Evolutionary conservation across 2,797 vertebrate species (phyloP).

Genomic region (Acanthis flammea): DNA sequence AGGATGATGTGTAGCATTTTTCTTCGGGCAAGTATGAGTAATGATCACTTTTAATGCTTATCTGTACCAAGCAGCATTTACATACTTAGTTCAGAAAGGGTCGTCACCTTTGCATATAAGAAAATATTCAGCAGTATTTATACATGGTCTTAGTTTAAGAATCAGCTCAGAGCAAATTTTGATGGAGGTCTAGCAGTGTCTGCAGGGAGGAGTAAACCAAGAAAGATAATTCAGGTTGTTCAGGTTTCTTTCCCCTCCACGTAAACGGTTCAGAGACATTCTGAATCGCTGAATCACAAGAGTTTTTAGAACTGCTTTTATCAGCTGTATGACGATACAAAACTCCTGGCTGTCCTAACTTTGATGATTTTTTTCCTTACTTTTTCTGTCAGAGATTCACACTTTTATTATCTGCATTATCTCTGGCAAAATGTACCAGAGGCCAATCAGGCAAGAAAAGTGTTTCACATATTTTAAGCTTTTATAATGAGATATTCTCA

Average conservation of each 20-base stretch:
- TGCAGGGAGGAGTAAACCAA: background rate
- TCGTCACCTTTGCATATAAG: background rate
- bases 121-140: background rate
- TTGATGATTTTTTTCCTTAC: background rate
- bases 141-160: background rate
- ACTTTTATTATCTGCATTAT: background rate
- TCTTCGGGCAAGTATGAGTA: background rate
- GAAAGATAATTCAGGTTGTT: background rate
- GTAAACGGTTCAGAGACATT: background rate
- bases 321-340: background rate
- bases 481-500: background rate
- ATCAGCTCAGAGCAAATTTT: background rate
- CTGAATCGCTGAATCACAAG: background rate
- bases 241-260: background rate
- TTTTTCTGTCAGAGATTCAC: background rate
- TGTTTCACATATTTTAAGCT: background rate
- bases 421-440: background rate
- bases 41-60: background rate
- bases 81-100: background rate
- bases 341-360: background rate
- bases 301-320: background rate
- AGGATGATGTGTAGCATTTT: background rate
- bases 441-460: background rate
- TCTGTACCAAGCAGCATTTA: background rate
- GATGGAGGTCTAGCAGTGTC: fast-evolving